Percentiles rank a stretch among this genome's conserved stretches.
Evolutionary conservation across 2,888 invertebrate genomes (phyloP).

Genomic region (Hirtodrosophila duncani): DNA sequence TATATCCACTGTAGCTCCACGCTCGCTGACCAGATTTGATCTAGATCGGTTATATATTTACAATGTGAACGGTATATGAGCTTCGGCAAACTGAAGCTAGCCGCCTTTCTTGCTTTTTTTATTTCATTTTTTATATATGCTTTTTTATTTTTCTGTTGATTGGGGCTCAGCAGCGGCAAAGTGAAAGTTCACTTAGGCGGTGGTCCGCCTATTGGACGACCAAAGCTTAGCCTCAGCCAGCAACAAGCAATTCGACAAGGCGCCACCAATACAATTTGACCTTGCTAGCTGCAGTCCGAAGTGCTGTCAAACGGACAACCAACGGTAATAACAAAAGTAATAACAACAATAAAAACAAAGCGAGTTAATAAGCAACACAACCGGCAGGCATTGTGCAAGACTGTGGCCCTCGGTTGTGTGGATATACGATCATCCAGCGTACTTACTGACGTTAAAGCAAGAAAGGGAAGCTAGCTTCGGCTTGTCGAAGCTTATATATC

Average conservation of each 20-base stretch:
- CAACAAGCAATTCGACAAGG: conserved; percentile 16
- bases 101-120: no score
- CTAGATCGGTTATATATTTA: no score
- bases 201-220: conserved; percentile 1
- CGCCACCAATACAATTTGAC: conserved; percentile 35
- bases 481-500: no score
- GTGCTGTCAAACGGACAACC: conserved; percentile 14
- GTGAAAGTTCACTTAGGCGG: conserved; percentile 37
- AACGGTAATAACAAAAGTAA: conserved; percentile 4
- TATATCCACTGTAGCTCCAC: no score
- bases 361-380: conserved; percentile 39
- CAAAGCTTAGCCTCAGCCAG: conserved; percentile 10
- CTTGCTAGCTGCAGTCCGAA: conserved; percentile 33
- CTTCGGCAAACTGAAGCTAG: no score
- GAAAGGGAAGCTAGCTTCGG: no score
- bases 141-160: background rate
- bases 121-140: no score
- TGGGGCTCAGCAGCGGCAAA: conserved; percentile 19
- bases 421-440: no score
- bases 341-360: conserved; percentile 19
- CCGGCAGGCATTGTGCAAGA: conserved; percentile 42
- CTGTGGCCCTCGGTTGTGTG: no score
- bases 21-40: no score
- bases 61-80: no score
- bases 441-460: no score